phyloP scores from a whole-genome alignment of 2,888 invertebrate genomes.

The Scaptomyza flava region DNA sequence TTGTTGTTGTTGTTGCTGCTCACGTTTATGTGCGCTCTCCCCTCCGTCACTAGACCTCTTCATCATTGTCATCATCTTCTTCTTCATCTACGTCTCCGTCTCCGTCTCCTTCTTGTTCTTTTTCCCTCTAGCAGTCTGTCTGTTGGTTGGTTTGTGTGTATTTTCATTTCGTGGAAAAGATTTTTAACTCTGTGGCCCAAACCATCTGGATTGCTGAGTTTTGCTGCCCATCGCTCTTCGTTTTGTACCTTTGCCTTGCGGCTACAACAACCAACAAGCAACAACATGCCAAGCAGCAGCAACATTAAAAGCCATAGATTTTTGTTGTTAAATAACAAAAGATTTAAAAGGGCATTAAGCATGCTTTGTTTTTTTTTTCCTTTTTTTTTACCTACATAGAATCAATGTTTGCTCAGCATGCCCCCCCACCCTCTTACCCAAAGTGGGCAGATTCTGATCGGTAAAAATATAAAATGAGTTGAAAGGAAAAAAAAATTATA shows the following conservation, averaged over 20 bases:
- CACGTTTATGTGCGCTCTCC: constrained; percentile 60
- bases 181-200: constrained; percentile 72
- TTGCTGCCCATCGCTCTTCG: constrained; percentile 46
- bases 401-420: constrained; percentile 48
- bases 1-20: constrained; percentile 53
- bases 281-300: constrained; percentile 34
- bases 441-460: constrained; percentile 49
- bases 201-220: constrained; percentile 76
- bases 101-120: constrained; percentile 35
- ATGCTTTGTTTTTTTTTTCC: constrained; percentile 68
- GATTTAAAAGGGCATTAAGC: constrained; percentile 80
- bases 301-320: constrained; percentile 61
- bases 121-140: constrained; percentile 48
- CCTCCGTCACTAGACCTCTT: constrained; percentile 23
- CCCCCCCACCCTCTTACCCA: neutral
- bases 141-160: constrained; percentile 52
- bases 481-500: constrained; percentile 32
- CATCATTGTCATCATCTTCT: constrained; percentile 14
- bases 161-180: constrained; percentile 80
- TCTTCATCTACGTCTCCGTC: constrained; percentile 19
- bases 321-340: constrained; percentile 79
- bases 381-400: constrained; percentile 51
- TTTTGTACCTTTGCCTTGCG: constrained; percentile 53
- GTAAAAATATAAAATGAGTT: constrained; percentile 6
- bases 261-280: constrained; percentile 32